Percentiles rank a stretch among this genome's conserved stretches.
These are phyloP conservation scores for Melangyna quadrimaculata DNA, from an alignment of 2,888 invertebrate genomes.

Conservation along the genomic window DNA sequence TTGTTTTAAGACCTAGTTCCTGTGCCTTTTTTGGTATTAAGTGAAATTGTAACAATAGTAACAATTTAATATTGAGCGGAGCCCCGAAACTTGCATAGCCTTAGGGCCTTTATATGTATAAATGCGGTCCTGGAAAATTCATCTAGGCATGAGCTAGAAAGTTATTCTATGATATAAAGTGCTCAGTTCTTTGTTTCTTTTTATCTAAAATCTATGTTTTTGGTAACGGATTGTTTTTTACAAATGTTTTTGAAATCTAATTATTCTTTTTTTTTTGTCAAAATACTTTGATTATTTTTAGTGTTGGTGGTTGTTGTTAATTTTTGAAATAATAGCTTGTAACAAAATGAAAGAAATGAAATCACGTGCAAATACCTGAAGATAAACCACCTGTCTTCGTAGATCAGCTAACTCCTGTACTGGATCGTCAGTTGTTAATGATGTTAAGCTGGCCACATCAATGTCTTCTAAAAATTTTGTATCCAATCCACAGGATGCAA, in stretches of 20 bases:
- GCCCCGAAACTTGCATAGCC: too few relatives aligned
- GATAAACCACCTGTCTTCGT: slow-evolving; percentile 90
- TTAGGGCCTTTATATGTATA: too few relatives aligned
- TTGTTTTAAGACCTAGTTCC: too few relatives aligned
- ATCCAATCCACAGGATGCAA: slow-evolving; percentile 82
- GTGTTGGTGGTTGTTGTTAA: background rate
- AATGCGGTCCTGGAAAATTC: too few relatives aligned
- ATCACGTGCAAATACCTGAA: slow-evolving; percentile 85
- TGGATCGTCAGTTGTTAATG: slow-evolving; percentile 82
- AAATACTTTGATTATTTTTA: background rate
- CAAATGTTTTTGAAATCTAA: background rate
- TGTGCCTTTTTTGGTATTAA: too few relatives aligned
- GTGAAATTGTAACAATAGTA: too few relatives aligned
- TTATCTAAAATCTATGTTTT: background rate
- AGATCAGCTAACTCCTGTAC: slow-evolving; percentile 89
- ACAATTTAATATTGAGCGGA: too few relatives aligned
- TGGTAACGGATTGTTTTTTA: background rate
- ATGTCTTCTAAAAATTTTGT: slow-evolving; percentile 81
- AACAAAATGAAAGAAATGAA: slow-evolving; percentile 72
- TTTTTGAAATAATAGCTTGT: slow-evolving; percentile 33
- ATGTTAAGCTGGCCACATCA: slow-evolving; percentile 83
- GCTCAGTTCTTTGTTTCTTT: slow-evolving; percentile 17
- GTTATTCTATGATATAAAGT: too few relatives aligned
- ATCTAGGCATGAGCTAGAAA: too few relatives aligned
- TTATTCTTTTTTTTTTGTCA: background rate